phyloP scores from a whole-genome alignment of 2,888 invertebrate species.

The Cryptus viduatorius region DNA sequence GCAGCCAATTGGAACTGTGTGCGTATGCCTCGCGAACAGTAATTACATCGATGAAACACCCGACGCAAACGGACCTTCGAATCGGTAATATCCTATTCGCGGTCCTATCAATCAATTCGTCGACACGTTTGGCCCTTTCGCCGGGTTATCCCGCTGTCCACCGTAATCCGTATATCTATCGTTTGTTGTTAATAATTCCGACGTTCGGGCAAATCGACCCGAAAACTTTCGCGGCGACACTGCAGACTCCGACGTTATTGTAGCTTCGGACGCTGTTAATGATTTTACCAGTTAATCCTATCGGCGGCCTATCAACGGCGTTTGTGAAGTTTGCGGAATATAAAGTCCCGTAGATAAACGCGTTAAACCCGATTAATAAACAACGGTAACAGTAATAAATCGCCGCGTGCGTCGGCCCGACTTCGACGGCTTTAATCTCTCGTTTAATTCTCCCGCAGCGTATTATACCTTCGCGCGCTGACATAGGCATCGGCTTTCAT shows the following conservation, averaged over 20 bases:
- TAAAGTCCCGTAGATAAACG: not conserved
- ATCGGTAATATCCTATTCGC: constrained; percentile 10
- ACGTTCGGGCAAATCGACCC: not conserved
- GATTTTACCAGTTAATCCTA: not conserved
- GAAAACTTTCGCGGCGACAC: not conserved
- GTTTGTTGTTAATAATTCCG: not conserved
- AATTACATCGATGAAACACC: constrained; percentile 24
- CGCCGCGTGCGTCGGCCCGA: not conserved
- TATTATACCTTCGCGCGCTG: not conserved
- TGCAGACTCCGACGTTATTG: not conserved
- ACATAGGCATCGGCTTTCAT: not conserved
- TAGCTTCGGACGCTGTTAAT: not conserved
- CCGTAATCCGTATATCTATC: not conserved
- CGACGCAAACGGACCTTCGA: not conserved
- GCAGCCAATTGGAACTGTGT: constrained; percentile 29
- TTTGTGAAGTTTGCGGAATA: not conserved
- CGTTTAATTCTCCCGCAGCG: not conserved
- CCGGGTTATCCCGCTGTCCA: no score
- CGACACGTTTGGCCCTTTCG: not conserved
- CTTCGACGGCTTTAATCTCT: not conserved
- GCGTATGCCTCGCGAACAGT: not conserved
- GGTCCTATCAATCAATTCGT: not conserved
- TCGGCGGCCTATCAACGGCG: not conserved
- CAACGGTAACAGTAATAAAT: constrained; percentile 32
- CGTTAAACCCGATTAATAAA: constrained; percentile 40